Base-by-base conservation (phyloP, 1,140 invertebrate genomes). In the Trichogramma pretiosum region DNA sequence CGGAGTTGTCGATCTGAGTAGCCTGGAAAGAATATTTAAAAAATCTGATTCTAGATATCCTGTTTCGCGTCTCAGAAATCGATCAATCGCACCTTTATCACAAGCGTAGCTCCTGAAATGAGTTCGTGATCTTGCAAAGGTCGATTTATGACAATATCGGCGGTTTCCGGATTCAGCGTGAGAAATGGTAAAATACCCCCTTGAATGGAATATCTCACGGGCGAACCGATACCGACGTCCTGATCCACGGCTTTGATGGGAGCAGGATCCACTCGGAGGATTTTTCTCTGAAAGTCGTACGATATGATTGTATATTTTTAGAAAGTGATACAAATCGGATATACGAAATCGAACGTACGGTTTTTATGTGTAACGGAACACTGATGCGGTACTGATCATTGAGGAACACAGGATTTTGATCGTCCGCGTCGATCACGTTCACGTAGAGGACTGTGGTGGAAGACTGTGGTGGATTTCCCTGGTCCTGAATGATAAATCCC, bases 351-450 rank as follows among this genome's bases (percentile, higher is more conserved):
- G 40, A 17, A 39, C 52, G 65, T 60, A 84, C 83, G 60, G 76
- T 66, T 56, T 70, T 64, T 1, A 78, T 73, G 13, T 75, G 64
- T 44, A 82, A 76, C 0, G 84, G 84, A 41, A 93, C 56, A 14
- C 77, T 67, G 0, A 84, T 78, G 18, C 76, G 79, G 63, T 93
- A 94, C 54, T 84, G 77, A 32, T 90, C 83, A 40, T 83, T 77
- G 2, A 77, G 56, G 68, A 92, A 93, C 42, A 73, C 75, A 3
- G 90, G 90, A 74, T 93, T 93, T 71, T 93, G 90, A 71, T 95
- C 90, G 61, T 95, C 91, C 0, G 89, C 88, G 67, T 95, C 91
- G 5, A 88, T 79, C 3, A 93, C 82, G 45, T 87, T 80, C 0
- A 93, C 82, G 1, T 78, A 77, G 9, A 94, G 74, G 18, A 77